Base-by-base conservation (phyloP, 2,797 vertebrate species). In the Philypnodon macrostomus region DNA sequence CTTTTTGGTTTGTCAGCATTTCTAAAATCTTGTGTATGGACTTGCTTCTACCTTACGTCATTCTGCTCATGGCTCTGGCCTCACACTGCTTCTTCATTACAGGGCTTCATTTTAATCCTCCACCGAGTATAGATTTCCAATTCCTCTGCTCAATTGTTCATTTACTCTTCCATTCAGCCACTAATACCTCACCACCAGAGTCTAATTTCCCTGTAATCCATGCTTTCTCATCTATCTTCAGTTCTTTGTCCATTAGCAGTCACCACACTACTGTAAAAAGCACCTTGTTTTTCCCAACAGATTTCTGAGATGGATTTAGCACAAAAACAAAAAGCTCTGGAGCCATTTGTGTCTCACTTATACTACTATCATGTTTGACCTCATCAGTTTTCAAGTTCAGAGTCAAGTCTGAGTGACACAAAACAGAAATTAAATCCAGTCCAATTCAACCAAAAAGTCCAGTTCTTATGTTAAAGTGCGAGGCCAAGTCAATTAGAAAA, bases 81-180 rank as follows among this genome's bases (percentile, higher is more conserved):
- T 10, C 51, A 40, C 57, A 53, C 49, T 41, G 47, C 75, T 82
- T 64, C 72, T 74, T 77, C 41, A 41, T 74, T 78, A 70, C 58
- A 14, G 38, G 2, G 52, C 72, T 72, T 68, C 47, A 56, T 75
- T 79, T 77, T 65, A 75, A 78, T 80, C 63, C 38, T 72, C 58
- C 66, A 52, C 69, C 58, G 51, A 58, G 61, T 85, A 88, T 83
- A 80, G 85, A 88, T 87, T 85, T 83, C 70, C 59, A 72, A 73
- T 80, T 77, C 66, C 53, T 67, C 69, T 48, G 27, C 76, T 60
- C 54, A 32, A 72, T 84, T 77, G 63, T 79, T 81, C 70, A 81
- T 85, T 85, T 79, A 69, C 77, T 73, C 67, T 68, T 55, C 64
- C 73, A 59, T 68, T 76, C 70, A 67, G 63, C 59, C 58, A 63